phyloP scores from a whole-genome alignment of 2,888 invertebrate genomes.

The Drosophila peninsularis region DNA sequence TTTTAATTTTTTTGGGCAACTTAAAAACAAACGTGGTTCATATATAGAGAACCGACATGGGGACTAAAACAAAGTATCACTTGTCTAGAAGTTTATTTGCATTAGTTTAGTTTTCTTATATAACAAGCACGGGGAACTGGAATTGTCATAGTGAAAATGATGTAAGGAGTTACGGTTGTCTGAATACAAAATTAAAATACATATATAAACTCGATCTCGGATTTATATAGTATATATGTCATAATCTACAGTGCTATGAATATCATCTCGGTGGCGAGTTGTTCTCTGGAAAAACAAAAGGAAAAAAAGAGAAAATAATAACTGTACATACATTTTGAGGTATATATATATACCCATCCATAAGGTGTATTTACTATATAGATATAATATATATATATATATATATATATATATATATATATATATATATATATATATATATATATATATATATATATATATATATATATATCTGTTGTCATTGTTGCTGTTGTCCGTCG shows the following conservation, averaged over 20 bases:
- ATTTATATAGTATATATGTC: conserved; percentile 19
- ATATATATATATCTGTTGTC: background rate
- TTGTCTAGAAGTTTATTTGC: conserved; percentile 75
- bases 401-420: conserved; percentile 7
- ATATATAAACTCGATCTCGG: conserved; percentile 19
- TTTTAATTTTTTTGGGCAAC: conserved; percentile 8
- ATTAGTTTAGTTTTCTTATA: conserved; percentile 70
- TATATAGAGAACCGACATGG: conserved; percentile 22
- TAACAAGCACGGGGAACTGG: conserved; percentile 76
- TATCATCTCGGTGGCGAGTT: conserved; percentile 79
- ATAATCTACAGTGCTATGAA: conserved; percentile 65
- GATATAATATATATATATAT: conserved; percentile 10
- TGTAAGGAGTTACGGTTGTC: conserved; percentile 36
- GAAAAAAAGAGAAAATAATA: conserved; percentile 54
- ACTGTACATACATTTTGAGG: conserved; percentile 72
- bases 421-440: conserved; percentile 11
- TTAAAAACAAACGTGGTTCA: conserved; percentile 17
- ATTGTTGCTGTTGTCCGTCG: conserved; percentile 2
- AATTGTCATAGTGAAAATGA: conserved; percentile 59
- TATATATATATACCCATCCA: conserved; percentile 37
- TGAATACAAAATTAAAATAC: conserved; percentile 49
- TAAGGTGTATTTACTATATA: conserved; percentile 31
- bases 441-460: conserved; percentile 9
- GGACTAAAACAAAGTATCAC: conserved; percentile 65
- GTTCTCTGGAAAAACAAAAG: conserved; percentile 66